A percentile compares a stretch with the other conserved stretches of the same genome.
phyloP scores from a whole-genome alignment of 2,888 invertebrate genomes.

The Parochlus steinenii region DNA sequence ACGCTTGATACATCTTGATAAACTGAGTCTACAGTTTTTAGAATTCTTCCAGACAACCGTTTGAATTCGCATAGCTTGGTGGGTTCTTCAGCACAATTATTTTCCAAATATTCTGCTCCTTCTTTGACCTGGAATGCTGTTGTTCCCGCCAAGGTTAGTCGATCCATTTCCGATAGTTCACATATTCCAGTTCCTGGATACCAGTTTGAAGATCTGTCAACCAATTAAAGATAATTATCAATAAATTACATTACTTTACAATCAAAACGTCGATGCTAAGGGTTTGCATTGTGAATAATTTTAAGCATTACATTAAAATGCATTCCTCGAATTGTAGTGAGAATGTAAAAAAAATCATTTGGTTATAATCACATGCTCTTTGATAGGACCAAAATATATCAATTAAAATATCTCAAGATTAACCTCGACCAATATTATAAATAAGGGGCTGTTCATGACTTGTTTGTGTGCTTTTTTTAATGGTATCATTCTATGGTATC shows the following conservation, averaged over 20 bases:
- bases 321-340: not conserved
- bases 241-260: constrained; percentile 1
- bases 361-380: no score
- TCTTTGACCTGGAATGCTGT: constrained; percentile 53
- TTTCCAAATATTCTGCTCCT: constrained; percentile 71
- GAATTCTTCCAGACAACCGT: constrained; percentile 68
- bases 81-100: constrained; percentile 88
- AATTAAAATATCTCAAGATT: no score
- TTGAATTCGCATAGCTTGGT: constrained; percentile 88
- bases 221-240: constrained; percentile 14
- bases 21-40: constrained; percentile 87
- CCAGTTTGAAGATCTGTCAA: constrained; percentile 75
- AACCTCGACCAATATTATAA: no score
- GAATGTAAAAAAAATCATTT: not conserved
- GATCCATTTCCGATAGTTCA: constrained; percentile 80
- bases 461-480: no score
- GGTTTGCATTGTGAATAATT: not conserved
- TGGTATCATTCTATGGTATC: no score
- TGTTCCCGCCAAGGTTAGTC: constrained; percentile 71
- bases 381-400: no score
- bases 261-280: constrained; percentile 1
- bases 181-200: constrained; percentile 72
- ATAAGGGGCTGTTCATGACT: no score
- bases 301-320: not conserved
- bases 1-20: constrained; percentile 76